Conservation (phyloP, 2,797 vertebrate species). For the Percopsis omiscomaycus region DNA sequence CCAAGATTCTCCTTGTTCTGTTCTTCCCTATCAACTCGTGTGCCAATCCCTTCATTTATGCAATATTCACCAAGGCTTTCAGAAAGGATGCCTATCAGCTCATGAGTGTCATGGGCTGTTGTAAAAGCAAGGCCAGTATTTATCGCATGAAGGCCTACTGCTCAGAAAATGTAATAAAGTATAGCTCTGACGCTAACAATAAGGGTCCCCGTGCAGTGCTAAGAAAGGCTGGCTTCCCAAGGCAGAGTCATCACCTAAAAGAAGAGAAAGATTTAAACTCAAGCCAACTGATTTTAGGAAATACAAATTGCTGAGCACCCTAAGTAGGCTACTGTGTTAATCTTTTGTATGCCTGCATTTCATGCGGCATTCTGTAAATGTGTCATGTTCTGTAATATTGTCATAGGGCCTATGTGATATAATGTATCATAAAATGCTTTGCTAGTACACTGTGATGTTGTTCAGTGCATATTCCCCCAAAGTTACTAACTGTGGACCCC, state of each 20-base stretch:
- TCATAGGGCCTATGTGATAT: too few species aligned
- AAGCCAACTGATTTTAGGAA: conserved; percentile 2
- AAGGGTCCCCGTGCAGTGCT: conserved; percentile 53
- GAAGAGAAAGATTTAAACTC: conserved; percentile 34
- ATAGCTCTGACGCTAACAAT: conserved; percentile 48
- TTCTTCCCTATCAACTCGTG: conserved; percentile 92
- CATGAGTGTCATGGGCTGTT: conserved; percentile 82
- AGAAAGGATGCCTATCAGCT: conserved; percentile 83
- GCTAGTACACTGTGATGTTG: too few species aligned
- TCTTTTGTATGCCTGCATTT: too few species aligned
- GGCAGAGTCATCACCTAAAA: conserved; percentile 27
- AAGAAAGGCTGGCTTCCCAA: conserved; percentile 54
- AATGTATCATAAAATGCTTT: too few species aligned
- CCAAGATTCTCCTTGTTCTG: conserved; percentile 88
- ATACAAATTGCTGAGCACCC: background rate
- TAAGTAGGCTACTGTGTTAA: background rate
- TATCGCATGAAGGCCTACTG: conserved; percentile 78
- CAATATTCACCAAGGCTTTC: conserved; percentile 88
- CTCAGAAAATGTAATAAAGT: conserved; percentile 68
- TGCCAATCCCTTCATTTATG: conserved; percentile 88
- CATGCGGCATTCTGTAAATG: too few species aligned
- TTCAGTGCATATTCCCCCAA: too few species aligned
- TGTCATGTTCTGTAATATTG: too few species aligned
- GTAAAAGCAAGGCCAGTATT: conserved; percentile 75
- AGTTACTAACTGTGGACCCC: too few species aligned